Base-by-base conservation (phyloP, 1,140 invertebrate genomes). In the Drosophila quadrilineata region DNA sequence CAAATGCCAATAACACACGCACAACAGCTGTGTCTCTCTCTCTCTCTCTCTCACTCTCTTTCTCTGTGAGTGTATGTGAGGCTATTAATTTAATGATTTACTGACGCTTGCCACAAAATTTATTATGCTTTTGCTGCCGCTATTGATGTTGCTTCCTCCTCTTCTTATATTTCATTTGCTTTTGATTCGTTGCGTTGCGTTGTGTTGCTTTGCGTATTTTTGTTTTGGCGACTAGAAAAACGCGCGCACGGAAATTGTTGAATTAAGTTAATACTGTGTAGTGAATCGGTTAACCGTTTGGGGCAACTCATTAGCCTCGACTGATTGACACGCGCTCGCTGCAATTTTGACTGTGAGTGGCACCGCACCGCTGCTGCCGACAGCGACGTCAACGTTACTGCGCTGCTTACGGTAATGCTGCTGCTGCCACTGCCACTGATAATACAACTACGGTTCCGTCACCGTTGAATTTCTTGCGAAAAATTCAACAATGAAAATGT, bases 21-120 rank as follows among this genome's bases (percentile, higher is more conserved):
- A 58, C 60, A 68, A 59, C 69, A 77, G 70, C 60, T 75, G 71
- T 68, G 50, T 57, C 6, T 17, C 48, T 43, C 3, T 40, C 10
- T 31, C 10, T 49, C 6, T 22, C 24, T 53, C 31, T 21, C 17
- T n/a, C n/a, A n/a, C n/a, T 58, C 21, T 62, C 26, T 26, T 3
- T 31, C 35, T 57, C 64, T 60, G 28, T 43, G 36, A 36, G 56
- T 65, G 49, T 71, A 53, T 57, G 53, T 62, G 48, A 38, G 59
- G 79, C 79, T 79, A 85, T 84, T 85, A 85, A 85, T 85, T 85
- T 85, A 75, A 85, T 85, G 79, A 84, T 85, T 85, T 85, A 85
- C 71, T 85, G 79, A 68, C 66, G 59, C 71, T 84, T 71, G 71
- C 58, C 66, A 68, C 79, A 66, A 74, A 69, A 85, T 75, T 77